Base-by-base conservation (phyloP, 2,113 vertebrate species). In the Entomyzon cyanotis region DNA sequence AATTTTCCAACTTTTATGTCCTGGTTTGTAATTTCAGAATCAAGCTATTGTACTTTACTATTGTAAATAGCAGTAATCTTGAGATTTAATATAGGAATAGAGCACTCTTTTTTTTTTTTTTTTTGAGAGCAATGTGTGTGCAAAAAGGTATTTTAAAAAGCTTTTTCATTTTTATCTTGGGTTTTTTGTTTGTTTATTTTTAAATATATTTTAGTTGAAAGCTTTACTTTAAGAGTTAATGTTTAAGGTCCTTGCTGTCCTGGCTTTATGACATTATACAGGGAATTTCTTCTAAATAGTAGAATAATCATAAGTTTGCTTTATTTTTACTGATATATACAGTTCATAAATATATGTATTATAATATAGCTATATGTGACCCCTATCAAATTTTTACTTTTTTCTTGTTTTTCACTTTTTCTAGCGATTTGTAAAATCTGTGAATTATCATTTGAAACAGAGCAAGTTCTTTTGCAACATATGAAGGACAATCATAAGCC, bases 401-500 rank as follows among this genome's bases (percentile, higher is more conserved):
- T 58, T 75, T 58, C 30, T 80, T 73, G 12, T 73, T 47, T 75
- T 60, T 75, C 3, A 7, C n/a, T 77, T 93, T 89, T 95, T 97
- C 78, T 93, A 99, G 99, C 99, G 0, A 99, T 99, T 89, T 99
- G 99, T 97, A 99, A 99, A 97, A 99, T 99, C 91, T 99, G 99
- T 96, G 99, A 99, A 95, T 98, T 99, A 94, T 99, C 99, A 28
- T 99, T 99, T 98, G 99, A 99, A 93, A 98, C 99, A 8, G 99
- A 99, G 91, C 99, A 99, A 97, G 98, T 99, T 96, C 99, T 99
- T 88, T 96, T 99, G 95, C 99, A 99, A 91, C 99, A 99, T 93
- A 99, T 99, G 99, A 99, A 99, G 97, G 98, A 99, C 96, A 99
- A 99, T 98, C 99, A 99, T 97, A 99, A 99, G 97, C 99, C 99